These are phyloP conservation scores for Gisinianus flammeolus DNA, from an alignment of 2,888 invertebrate species.

Conservation along the genomic window DNA sequence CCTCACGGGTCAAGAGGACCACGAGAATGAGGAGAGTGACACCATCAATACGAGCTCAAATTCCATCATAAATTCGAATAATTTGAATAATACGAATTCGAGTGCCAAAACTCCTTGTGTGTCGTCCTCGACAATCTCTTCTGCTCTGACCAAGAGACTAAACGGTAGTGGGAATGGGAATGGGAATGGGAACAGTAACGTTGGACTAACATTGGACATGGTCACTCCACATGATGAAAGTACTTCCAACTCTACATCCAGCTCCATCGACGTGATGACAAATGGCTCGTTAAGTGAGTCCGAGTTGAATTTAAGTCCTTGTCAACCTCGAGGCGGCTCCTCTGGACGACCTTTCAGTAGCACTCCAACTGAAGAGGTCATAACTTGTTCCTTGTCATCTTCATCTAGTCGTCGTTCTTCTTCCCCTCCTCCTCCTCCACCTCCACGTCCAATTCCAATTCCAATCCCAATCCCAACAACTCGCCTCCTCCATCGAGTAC, in stretches of 20 bases:
- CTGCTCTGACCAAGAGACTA: neutral
- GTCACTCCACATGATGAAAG: slow-evolving; percentile 23
- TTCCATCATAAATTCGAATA: neutral
- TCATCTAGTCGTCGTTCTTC: slow-evolving; percentile 15
- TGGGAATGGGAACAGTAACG: neutral
- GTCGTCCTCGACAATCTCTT: slow-evolving; percentile 1
- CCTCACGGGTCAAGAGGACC: slow-evolving; percentile 68
- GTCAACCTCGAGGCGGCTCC: neutral
- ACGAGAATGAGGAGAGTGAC: slow-evolving; percentile 23
- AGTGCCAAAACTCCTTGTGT: neutral
- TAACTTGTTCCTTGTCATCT: slow-evolving; percentile 39
- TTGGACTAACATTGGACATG: neutral
- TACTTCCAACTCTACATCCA: slow-evolving; percentile 37
- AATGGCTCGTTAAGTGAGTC: slow-evolving; percentile 57
- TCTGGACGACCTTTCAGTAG: neutral
- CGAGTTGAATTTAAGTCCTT: slow-evolving; percentile 41
- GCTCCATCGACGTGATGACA: slow-evolving; percentile 57
- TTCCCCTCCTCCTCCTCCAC: slow-evolving; percentile 12
- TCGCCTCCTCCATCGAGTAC: neutral
- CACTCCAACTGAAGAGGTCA: slow-evolving; percentile 32
- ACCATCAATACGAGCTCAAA: neutral
- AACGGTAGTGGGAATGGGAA: neutral
- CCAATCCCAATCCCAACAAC: too few relatives aligned
- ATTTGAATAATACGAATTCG: neutral
- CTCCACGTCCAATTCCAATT: too few relatives aligned